Conservation (phyloP, 1,140 invertebrate genomes). For the Eupeodes corollae region DNA sequence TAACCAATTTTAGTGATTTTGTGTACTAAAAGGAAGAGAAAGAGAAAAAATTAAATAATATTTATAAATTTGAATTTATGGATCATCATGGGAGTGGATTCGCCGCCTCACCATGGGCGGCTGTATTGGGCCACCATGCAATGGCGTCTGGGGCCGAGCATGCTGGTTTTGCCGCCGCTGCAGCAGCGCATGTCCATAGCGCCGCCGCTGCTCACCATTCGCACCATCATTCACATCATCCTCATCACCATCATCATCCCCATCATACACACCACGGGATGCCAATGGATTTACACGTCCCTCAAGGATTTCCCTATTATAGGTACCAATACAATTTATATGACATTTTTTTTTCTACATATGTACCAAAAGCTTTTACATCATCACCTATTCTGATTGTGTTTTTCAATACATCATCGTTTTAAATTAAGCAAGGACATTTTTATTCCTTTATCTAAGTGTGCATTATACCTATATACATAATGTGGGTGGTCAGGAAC, state of each 20-base stretch:
- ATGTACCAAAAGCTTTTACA: no score
- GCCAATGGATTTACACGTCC: slow-evolving; percentile 76
- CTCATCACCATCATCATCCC: slow-evolving; percentile 11
- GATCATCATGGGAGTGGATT: slow-evolving; percentile 55
- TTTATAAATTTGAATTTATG: slow-evolving; percentile 37
- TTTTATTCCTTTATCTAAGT: no score
- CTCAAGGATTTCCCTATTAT: slow-evolving; percentile 78
- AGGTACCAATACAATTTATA: slow-evolving; percentile 43
- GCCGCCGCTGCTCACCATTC: slow-evolving; percentile 40
- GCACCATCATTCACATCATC: slow-evolving; percentile 27
- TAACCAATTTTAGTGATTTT: neutral
- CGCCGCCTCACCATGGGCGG: slow-evolving; percentile 56
- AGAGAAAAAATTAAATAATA: neutral
- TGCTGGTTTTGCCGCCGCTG: slow-evolving; percentile 39
- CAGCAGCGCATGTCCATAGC: slow-evolving; percentile 24
- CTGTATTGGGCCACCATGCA: slow-evolving; percentile 50
- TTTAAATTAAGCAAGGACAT: no score
- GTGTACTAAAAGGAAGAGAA: neutral
- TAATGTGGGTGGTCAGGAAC: no score
- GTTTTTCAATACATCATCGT: no score
- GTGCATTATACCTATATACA: no score
- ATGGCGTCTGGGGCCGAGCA: slow-evolving; percentile 29
- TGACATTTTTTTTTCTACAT: no score
- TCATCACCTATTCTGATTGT: no score
- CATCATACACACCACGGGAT: slow-evolving; percentile 42